Evolutionary conservation across 35 echinoderm and acorn worm genomes (phyloP).

Genomic region (Stichopus chloronotus): DNA sequence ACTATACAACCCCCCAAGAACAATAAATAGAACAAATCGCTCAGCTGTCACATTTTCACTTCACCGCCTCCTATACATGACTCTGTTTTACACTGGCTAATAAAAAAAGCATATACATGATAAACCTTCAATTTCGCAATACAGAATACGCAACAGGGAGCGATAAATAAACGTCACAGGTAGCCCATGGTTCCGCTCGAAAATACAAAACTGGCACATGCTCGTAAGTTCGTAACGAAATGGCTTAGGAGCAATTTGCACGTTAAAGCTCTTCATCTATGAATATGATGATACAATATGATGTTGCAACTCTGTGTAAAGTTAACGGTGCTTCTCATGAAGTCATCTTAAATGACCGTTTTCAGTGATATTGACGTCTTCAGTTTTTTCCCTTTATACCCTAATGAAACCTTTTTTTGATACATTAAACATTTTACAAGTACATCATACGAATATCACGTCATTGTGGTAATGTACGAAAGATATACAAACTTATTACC

Average conservation of each 20-base stretch:
- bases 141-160: background rate
- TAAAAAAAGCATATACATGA: constrained; percentile 11
- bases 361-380: constrained; percentile 4
- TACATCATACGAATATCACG: constrained; percentile 11
- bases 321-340: background rate
- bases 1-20: too few species aligned
- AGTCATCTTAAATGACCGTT: constrained; percentile 4
- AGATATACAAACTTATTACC: constrained; percentile 13
- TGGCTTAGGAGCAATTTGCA: constrained; percentile 2
- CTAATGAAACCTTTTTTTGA: background rate
- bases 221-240: background rate
- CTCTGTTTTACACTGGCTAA: background rate
- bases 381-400: constrained; percentile 11
- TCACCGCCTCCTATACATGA: background rate
- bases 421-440: background rate
- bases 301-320: background rate
- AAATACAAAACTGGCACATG: constrained; percentile 11
- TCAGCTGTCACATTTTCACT: background rate
- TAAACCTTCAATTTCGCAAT: background rate
- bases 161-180: constrained; percentile 10
- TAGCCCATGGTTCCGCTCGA: constrained; percentile 2
- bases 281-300: constrained; percentile 17
- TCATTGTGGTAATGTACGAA: constrained; percentile 1
- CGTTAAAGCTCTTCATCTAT: constrained; percentile 8
- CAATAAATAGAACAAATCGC: background rate